These are phyloP conservation scores for Regulus satrapa DNA, from an alignment of 2,113 vertebrate genomes.

Conservation along the genomic window DNA sequence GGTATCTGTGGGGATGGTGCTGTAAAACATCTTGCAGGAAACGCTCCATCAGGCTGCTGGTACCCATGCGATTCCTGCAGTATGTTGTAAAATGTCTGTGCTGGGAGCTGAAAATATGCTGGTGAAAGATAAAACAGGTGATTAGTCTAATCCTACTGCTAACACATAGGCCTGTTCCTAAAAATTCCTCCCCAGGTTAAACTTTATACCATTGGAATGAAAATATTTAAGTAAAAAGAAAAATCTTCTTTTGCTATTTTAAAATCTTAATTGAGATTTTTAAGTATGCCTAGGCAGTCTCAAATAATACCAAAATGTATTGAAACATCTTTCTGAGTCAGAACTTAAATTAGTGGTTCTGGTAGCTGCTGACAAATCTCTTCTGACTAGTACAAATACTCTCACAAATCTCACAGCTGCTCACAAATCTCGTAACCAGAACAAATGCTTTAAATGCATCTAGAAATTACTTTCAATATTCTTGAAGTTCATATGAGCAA, in stretches of 20 bases:
- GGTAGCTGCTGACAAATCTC: background rate
- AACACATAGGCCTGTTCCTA: background rate
- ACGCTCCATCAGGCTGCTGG: slow-evolving; percentile 83
- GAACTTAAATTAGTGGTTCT: background rate
- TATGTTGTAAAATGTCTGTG: slow-evolving; percentile 80
- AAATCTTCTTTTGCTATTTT: background rate
- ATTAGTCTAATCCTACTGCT: background rate
- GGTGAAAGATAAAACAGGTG: background rate
- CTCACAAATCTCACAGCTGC: background rate
- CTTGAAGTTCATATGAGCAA: background rate
- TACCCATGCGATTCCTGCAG: slow-evolving; percentile 61
- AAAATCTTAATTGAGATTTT: background rate
- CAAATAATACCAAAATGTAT: background rate
- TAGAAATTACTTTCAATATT: background rate
- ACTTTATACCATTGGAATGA: background rate
- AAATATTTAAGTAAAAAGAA: background rate
- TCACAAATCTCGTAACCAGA: background rate
- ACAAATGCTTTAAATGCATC: background rate
- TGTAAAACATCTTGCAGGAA: slow-evolving; percentile 89
- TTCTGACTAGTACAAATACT: background rate
- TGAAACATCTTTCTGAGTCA: background rate
- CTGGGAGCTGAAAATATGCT: slow-evolving; percentile 87
- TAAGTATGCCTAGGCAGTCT: background rate
- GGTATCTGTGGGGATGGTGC: slow-evolving; percentile 83
- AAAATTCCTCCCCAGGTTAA: background rate